A percentile compares a stretch with the other conserved stretches of the same genome.
These are phyloP conservation scores for Craniophora ligustri DNA, from an alignment of 2,888 invertebrate species.

Conservation along the genomic window DNA sequence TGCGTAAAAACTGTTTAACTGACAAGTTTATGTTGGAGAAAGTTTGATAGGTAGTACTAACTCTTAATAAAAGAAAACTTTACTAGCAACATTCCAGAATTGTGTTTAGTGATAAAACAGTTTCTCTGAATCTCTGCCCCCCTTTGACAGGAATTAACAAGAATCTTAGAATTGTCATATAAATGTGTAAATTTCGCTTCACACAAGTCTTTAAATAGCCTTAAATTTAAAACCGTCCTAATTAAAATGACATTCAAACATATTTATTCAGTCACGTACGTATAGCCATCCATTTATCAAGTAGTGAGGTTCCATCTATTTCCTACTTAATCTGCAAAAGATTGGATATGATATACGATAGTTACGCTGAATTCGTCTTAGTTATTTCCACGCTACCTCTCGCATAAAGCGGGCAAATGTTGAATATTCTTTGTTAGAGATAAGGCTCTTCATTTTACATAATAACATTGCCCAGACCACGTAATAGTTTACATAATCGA, in stretches of 20 bases:
- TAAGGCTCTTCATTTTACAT: constrained; percentile 14
- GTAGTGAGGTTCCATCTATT: neutral
- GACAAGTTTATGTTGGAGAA: constrained; percentile 37
- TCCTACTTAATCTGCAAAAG: neutral
- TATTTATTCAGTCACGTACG: too few species aligned
- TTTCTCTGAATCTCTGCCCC: too few species aligned
- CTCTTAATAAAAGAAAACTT: constrained; percentile 8
- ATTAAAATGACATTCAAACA: too few species aligned
- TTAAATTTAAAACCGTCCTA: too few species aligned
- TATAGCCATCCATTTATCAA: neutral
- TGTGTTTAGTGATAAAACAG: constrained; percentile 16
- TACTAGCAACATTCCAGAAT: constrained; percentile 16
- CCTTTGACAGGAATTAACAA: constrained; percentile 17
- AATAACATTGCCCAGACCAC: constrained; percentile 20
- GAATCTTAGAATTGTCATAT: constrained; percentile 24
- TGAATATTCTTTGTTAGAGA: neutral
- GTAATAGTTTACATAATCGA: constrained; percentile 28
- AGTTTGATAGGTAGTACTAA: constrained; percentile 25
- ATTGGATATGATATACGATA: neutral
- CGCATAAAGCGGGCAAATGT: too few species aligned
- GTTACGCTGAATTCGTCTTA: neutral
- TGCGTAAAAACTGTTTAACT: constrained; percentile 36
- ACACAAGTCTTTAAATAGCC: too few species aligned
- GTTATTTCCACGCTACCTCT: neutral
- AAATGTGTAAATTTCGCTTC: too few species aligned